Conservation (phyloP, 2,797 vertebrate genomes). For the Ptychadena robeensis region DNA sequence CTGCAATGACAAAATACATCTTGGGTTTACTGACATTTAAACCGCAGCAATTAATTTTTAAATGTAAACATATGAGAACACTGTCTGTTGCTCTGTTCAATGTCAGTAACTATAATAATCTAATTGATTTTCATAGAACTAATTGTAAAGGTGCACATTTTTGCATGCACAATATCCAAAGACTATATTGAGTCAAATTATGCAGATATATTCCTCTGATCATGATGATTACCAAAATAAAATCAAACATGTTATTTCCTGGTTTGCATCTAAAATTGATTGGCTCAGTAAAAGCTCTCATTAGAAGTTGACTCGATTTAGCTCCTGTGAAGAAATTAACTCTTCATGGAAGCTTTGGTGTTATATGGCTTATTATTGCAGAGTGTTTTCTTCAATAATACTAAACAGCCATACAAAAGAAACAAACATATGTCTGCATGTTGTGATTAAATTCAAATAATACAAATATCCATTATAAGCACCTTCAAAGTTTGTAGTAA, state of each 20-base stretch:
- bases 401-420: background rate
- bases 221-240: constrained; percentile 55
- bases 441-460: no score
- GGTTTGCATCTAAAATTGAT: constrained; percentile 54
- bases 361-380: background rate
- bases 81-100: background rate
- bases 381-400: background rate
- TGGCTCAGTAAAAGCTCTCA: constrained; percentile 47
- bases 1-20: no score
- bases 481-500: no score
- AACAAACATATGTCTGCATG: no score
- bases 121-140: background rate
- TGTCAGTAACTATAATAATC: background rate
- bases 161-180: constrained; percentile 36
- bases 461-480: no score
- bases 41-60: no score
- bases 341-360: constrained; percentile 4
- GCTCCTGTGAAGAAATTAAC: constrained; percentile 38
- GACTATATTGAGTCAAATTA: constrained; percentile 44
- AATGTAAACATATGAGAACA: no score
- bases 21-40: no score
- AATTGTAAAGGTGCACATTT: background rate
- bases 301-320: constrained; percentile 45
- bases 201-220: constrained; percentile 56
- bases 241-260: constrained; percentile 56